Evolutionary conservation across 2,113 vertebrate genomes (phyloP).

Genomic region (Pica pica): DNA sequence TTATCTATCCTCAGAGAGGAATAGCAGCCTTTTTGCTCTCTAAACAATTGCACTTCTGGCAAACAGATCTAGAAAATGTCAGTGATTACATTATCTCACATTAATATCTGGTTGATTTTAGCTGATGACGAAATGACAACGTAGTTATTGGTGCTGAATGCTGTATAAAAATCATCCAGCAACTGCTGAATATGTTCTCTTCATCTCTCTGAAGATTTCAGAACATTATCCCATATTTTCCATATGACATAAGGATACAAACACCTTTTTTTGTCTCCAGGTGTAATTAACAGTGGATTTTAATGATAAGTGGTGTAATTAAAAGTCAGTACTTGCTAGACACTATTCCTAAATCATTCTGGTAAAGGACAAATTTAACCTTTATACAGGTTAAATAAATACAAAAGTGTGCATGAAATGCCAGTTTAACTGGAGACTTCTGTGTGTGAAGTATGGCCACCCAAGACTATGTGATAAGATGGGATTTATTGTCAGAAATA

Average conservation of each 20-base stretch:
- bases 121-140: neutral
- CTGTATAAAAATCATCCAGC: neutral
- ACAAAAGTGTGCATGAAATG: neutral
- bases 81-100: neutral
- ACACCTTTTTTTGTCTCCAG: neutral
- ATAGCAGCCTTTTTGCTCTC: neutral
- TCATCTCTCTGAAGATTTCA: neutral
- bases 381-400: neutral
- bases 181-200: neutral
- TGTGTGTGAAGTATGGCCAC: neutral
- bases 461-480: neutral
- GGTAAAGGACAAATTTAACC: neutral
- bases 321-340: neutral
- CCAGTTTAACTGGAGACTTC: neutral
- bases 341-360: neutral
- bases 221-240: neutral
- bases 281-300: neutral
- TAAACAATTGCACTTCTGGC: neutral
- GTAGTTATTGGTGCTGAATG: neutral
- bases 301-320: neutral
- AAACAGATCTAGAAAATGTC: neutral
- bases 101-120: neutral
- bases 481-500: neutral
- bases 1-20: neutral
- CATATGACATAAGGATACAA: neutral